Conservation (phyloP, 2,888 invertebrate genomes). For the Iphiclides podalirius region DNA sequence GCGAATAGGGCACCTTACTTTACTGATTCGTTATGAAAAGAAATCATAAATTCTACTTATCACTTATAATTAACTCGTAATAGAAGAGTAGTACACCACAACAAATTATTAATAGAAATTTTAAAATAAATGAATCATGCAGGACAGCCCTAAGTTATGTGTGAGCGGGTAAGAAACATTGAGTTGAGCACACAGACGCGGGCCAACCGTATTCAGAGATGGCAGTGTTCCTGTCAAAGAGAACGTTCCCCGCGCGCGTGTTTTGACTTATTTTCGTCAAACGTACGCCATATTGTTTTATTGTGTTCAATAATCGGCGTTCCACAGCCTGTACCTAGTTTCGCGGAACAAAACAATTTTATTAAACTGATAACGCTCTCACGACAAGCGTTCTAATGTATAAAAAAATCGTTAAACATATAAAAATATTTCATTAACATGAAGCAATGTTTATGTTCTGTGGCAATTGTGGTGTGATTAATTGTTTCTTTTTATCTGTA, state of each 20-base stretch:
- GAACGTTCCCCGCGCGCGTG: slow-evolving; percentile 49
- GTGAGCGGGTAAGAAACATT: slow-evolving; percentile 66
- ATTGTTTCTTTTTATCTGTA: slow-evolving; percentile 9
- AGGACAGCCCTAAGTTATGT: slow-evolving; percentile 58
- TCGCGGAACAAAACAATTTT: neutral
- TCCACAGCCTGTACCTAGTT: slow-evolving; percentile 19
- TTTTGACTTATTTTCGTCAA: slow-evolving; percentile 66
- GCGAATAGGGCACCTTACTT: too few species aligned
- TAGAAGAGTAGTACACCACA: too few species aligned
- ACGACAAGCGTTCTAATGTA: slow-evolving; percentile 16
- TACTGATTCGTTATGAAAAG: too few species aligned
- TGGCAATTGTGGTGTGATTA: slow-evolving; percentile 11
- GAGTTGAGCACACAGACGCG: slow-evolving; percentile 56
- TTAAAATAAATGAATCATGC: slow-evolving; percentile 14
- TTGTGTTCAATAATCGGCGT: slow-evolving; percentile 41
- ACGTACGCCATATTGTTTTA: slow-evolving; percentile 70
- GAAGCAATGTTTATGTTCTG: slow-evolving; percentile 15
- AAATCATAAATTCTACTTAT: too few species aligned
- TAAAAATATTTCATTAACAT: slow-evolving; percentile 14
- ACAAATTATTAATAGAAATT: too few species aligned
- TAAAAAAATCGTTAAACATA: neutral
- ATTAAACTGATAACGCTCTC: slow-evolving; percentile 1
- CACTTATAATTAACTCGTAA: too few species aligned
- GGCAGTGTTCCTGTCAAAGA: slow-evolving; percentile 51
- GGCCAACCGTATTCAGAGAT: slow-evolving; percentile 53